Conservation (phyloP, 2,888 invertebrate species). For the Temnothorax unifasciatus region DNA sequence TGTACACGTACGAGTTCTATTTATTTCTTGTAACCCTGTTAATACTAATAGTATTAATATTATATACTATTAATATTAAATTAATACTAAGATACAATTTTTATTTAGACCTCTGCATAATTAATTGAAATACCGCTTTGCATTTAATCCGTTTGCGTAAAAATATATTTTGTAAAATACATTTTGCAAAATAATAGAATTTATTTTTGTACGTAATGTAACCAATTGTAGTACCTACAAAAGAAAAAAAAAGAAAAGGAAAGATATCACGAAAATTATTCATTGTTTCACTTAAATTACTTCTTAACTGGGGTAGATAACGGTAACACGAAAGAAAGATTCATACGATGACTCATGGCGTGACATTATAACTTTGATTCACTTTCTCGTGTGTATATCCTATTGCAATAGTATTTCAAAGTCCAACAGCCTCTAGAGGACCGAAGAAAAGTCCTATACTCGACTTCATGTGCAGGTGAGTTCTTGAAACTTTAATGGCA, state of each 20-base stretch:
- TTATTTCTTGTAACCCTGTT: not conserved
- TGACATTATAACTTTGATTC: conserved; percentile 12
- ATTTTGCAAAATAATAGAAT: not conserved
- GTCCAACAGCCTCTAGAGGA: conserved; percentile 7
- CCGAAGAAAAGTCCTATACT: not conserved
- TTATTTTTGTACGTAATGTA: not conserved
- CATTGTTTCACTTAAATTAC: not conserved
- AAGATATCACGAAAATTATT: not conserved
- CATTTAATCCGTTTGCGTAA: not conserved
- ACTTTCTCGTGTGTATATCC: conserved; percentile 22
- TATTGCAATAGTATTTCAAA: conserved; percentile 25
- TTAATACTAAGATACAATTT: not conserved
- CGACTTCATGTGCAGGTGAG: conserved; percentile 31
- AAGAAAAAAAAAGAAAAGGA: not conserved
- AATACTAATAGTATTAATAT: not conserved
- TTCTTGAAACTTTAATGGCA: conserved; percentile 27
- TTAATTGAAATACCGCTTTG: not conserved
- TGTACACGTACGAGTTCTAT: not conserved
- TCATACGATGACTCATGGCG: not conserved
- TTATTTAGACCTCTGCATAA: not conserved
- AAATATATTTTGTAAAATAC: not conserved
- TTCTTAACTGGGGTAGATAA: not conserved
- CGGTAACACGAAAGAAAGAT: not conserved
- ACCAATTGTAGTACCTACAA: not conserved
- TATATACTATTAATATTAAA: conserved; percentile 3